Conservation (phyloP, 2,888 invertebrate species). For the Fragum fragum region DNA sequence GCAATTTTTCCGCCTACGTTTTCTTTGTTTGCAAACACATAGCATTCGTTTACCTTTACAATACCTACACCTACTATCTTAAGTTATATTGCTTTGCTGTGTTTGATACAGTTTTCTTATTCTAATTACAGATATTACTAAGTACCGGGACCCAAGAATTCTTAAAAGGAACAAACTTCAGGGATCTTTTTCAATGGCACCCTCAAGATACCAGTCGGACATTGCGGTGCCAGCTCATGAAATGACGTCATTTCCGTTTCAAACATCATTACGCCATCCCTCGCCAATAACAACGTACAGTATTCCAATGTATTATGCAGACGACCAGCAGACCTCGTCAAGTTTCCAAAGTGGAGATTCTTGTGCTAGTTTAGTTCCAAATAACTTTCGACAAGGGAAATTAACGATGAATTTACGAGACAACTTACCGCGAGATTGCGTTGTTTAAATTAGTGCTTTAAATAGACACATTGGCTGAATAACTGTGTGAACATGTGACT, state of each 20-base stretch:
- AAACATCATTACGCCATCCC: slow-evolving; percentile 34
- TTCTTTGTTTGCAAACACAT: no score
- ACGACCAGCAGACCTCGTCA: slow-evolving; percentile 56
- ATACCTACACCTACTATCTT: no score
- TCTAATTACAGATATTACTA: slow-evolving; percentile 45
- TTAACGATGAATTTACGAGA: slow-evolving; percentile 43
- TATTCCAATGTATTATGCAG: slow-evolving; percentile 60
- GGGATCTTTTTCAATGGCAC: slow-evolving; percentile 1
- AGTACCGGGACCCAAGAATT: slow-evolving; percentile 48
- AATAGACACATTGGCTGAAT: neutral
- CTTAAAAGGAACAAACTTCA: slow-evolving; percentile 40
- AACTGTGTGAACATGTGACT: neutral
- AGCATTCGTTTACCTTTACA: no score
- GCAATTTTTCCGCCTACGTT: no score
- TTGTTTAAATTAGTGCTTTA: slow-evolving; percentile 43
- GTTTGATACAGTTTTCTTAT: neutral
- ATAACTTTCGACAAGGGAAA: slow-evolving; percentile 43
- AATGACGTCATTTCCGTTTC: slow-evolving; percentile 53
- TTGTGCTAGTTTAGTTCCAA: slow-evolving; percentile 47
- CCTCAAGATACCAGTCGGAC: neutral
- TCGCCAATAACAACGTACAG: slow-evolving; percentile 43
- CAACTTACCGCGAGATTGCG: slow-evolving; percentile 53
- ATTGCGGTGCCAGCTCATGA: slow-evolving; percentile 23
- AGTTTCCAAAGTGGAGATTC: slow-evolving; percentile 65
- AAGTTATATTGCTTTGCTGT: no score